Conservation (phyloP, 1,140 invertebrate genomes). For the Drosophila bipectinata region DNA sequence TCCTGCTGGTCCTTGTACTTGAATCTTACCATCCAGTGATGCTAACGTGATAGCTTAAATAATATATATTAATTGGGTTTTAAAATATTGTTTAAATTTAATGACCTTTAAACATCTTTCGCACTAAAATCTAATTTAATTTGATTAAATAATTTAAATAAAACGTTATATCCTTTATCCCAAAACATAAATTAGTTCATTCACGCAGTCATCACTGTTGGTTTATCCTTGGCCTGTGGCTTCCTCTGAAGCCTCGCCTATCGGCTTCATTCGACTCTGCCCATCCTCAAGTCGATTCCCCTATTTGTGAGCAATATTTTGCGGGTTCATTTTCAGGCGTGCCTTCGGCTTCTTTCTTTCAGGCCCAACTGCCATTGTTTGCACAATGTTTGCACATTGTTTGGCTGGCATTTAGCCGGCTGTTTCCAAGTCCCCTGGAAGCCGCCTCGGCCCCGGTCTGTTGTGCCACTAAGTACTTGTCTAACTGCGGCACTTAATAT, state of each 20-base stretch:
- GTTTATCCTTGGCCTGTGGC: background rate
- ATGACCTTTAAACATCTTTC: no score
- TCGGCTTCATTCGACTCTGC: background rate
- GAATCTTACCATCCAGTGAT: conserved; percentile 18
- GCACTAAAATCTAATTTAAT: no score
- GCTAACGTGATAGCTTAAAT: background rate
- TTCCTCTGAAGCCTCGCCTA: conserved; percentile 2
- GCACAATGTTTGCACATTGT: no score
- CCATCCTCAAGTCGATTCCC: conserved; percentile 4
- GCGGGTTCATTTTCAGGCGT: conserved; percentile 51
- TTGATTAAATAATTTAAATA: no score
- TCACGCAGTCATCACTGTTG: conserved; percentile 18
- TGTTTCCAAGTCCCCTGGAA: background rate
- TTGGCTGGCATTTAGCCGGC: conserved; percentile 48
- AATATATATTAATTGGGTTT: no score
- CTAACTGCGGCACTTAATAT: conserved; percentile 75
- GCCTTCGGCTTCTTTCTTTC: conserved; percentile 20
- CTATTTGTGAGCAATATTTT: conserved; percentile 70
- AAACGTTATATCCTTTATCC: no score
- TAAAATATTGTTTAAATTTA: no score
- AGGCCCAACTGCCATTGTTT: conserved; percentile 54
- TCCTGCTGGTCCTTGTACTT: conserved; percentile 30
- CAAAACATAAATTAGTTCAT: no score
- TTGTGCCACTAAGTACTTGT: conserved; percentile 72
- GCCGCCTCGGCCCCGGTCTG: background rate